A percentile compares a stretch with the other conserved stretches of the same genome.
phyloP scores from a whole-genome alignment of 2,888 invertebrate genomes.

The Zygothrica quintamaculata region DNA sequence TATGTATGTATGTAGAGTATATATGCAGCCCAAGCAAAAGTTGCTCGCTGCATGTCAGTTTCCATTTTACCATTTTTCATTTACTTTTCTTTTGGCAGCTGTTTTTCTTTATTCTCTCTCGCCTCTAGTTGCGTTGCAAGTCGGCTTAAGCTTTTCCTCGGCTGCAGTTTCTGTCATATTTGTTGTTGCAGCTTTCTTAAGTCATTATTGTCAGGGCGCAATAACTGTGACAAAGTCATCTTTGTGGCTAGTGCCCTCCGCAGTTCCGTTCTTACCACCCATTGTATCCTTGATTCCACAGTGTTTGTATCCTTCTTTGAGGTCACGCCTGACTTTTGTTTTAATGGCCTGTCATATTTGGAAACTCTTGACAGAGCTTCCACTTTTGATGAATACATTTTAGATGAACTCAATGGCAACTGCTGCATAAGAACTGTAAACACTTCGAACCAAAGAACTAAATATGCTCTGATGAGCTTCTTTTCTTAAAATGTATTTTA shows the following conservation, averaged over 20 bases:
- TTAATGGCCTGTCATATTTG: conserved; percentile 64
- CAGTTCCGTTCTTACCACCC: conserved; percentile 37
- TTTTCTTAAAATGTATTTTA: too few species aligned
- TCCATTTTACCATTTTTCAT: conserved; percentile 55
- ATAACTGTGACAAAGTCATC: conserved; percentile 74
- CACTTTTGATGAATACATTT: conserved; percentile 29
- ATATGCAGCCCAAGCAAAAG: conserved; percentile 48
- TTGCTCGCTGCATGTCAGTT: conserved; percentile 66
- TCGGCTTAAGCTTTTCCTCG: conserved; percentile 51
- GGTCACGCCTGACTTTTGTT: conserved; percentile 60
- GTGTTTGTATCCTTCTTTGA: conserved; percentile 10
- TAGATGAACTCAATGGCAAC: conserved; percentile 7
- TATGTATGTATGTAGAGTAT: conserved; percentile 17
- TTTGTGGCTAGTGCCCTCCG: conserved; percentile 41
- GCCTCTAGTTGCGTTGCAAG: conserved; percentile 40
- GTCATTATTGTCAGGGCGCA: conserved; percentile 70
- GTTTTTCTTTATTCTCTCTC: conserved; percentile 44
- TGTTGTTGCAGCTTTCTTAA: conserved; percentile 57
- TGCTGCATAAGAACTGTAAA: conserved; percentile 5
- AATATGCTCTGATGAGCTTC: too few species aligned
- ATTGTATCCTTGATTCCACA: neutral
- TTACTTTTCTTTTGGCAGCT: conserved; percentile 62
- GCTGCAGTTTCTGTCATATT: conserved; percentile 32
- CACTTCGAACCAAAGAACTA: neutral
- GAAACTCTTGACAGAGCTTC: conserved; percentile 36